A percentile compares a stretch with the other conserved stretches of the same genome.
These are phyloP conservation scores for Hydractinia echinata DNA, from an alignment of 30 jellyfish, hydroid and myxozoan species.

Conservation along the genomic window DNA sequence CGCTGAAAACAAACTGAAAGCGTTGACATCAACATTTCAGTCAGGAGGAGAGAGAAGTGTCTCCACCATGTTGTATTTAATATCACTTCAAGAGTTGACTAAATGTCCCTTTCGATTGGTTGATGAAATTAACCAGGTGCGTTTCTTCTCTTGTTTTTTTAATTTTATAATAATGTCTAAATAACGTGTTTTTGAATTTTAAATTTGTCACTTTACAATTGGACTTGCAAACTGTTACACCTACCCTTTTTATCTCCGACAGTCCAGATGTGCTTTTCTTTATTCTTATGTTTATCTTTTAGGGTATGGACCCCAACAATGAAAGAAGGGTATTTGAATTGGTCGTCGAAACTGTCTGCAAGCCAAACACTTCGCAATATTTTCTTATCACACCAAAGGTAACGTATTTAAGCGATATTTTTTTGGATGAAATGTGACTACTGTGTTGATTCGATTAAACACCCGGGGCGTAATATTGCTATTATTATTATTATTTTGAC, in stretches of 20 bases:
- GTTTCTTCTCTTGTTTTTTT: slow-evolving; percentile 18
- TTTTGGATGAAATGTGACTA: too few species aligned
- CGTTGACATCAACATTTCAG: slow-evolving; percentile 77
- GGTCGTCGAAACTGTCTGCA: slow-evolving; percentile 92
- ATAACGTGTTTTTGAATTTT: too few species aligned
- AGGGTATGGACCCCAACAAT: slow-evolving; percentile 98
- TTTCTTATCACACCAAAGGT: slow-evolving; percentile 96
- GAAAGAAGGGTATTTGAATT: slow-evolving; percentile 86
- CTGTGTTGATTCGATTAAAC: too few species aligned
- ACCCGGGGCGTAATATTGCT: too few species aligned
- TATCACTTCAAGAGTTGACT: slow-evolving; percentile 81
- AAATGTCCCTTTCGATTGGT: slow-evolving; percentile 89
- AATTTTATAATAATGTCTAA: slow-evolving; percentile 78
- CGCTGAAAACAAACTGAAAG: slow-evolving; percentile 66
- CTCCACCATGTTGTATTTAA: slow-evolving; percentile 90
- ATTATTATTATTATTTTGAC: too few species aligned
- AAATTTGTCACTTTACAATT: too few species aligned
- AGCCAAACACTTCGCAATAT: slow-evolving; percentile 90
- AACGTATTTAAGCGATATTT: neutral
- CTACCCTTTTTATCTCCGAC: neutral
- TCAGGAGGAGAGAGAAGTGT: slow-evolving; percentile 99
- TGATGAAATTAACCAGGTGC: slow-evolving; percentile 96
- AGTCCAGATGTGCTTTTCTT: neutral
- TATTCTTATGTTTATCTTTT: neutral
- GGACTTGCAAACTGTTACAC: too few species aligned